Evolutionary conservation across 2,888 invertebrate species (phyloP), one percentile per base, ranked within the genome.

Genomic region (Orchestes rusci): DNA sequence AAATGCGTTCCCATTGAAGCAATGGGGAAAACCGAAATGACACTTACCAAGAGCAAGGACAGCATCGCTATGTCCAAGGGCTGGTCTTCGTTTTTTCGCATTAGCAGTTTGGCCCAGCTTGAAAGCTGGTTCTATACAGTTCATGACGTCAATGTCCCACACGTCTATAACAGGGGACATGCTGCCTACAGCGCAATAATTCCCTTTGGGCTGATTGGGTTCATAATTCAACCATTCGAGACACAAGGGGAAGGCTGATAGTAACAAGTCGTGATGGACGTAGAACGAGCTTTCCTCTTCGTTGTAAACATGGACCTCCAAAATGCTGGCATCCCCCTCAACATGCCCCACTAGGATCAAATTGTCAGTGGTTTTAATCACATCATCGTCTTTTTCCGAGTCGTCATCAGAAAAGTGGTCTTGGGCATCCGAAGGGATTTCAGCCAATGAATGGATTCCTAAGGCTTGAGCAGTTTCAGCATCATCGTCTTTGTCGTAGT

Each of bases 81-180:
- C 70, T 57, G 76, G 76, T 23, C 76, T 79, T 81, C 83, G 50
- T 75, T 56, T 57, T 41, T 54, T 55, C n/a, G 31, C 41, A 39
- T 43, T 56, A 5, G 45, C 49, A 12, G 33, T 29, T 35, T 41
- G 41, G 5, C 53, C 52, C 12, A 97, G 73, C 55, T 79, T 82
- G 62, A 84, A 87, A 0, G 84, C 84, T 1, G 97, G 93, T 61
- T 93, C 92, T 29, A 95, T 71, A 45, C 84, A 83, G 63, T 96
- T 91, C 53, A 95, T 82, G 45, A 97, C 76, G 69, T 97, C 96
- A 31, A 97, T 69, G 69, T 97, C 95, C 95, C 96, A 99, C n/a
- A 50, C 80, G 57, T 92, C 87, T 43, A 97, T 94, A 30, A 87
- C 77, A 0, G 93, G 86, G 51, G 84, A 82, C 92, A 97, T 94